Evolutionary conservation across 2,888 invertebrate species (phyloP).

Genomic region (Lasioglossum zephyrum): DNA sequence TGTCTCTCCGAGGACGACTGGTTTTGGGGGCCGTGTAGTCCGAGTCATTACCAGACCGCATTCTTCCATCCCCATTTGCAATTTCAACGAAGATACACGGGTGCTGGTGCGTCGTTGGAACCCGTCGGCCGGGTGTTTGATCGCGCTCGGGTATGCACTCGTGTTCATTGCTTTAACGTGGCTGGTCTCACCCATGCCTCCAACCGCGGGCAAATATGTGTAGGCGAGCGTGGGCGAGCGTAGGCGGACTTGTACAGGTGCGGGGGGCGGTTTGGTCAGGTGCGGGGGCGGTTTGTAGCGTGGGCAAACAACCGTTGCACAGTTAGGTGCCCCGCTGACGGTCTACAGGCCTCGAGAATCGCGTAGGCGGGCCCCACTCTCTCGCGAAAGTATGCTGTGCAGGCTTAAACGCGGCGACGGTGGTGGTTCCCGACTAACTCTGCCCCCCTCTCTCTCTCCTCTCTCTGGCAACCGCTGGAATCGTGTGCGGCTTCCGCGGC

Average conservation of each 20-base stretch:
- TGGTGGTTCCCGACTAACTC: conserved; percentile 7
- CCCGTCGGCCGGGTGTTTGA: conserved; percentile 43
- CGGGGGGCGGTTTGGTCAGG: not conserved
- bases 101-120: not conserved
- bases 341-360: conserved; percentile 35
- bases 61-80: conserved; percentile 1
- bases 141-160: conserved; percentile 35
- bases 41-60: not conserved
- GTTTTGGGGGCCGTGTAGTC: not conserved
- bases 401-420: conserved; percentile 43
- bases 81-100: conserved; percentile 27
- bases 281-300: not conserved
- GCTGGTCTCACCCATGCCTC: conserved; percentile 48
- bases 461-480: conserved; percentile 40
- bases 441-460: not conserved
- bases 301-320: conserved; percentile 30
- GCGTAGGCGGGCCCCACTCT: conserved; percentile 19
- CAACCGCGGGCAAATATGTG: conserved; percentile 63
- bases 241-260: not conserved
- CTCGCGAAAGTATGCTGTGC: conserved; percentile 49
- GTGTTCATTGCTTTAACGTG: conserved; percentile 50
- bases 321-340: not conserved
- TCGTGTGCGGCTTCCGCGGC: conserved; percentile 51
- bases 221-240: not conserved
- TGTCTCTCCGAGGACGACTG: not conserved